Percentiles rank a stretch among this genome's conserved stretches.
These are phyloP conservation scores for Macrotrachela quadricornifera DNA, from an alignment of 1,140 invertebrate genomes.

Conservation along the genomic window DNA sequence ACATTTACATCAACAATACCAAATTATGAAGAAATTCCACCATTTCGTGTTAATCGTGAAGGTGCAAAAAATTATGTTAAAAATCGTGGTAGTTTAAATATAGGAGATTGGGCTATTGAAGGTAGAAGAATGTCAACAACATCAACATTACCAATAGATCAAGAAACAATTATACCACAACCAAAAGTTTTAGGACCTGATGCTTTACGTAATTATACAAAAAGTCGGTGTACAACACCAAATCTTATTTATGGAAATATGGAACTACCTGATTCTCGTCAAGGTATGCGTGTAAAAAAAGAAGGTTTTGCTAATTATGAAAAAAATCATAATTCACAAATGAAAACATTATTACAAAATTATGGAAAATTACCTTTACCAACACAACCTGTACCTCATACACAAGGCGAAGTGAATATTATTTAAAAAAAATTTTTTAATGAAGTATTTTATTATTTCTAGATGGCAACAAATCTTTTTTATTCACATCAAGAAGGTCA, in stretches of 20 bases:
- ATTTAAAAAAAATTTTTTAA: too few species aligned
- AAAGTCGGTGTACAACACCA: not conserved
- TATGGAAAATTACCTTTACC: too few species aligned
- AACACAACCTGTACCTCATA: too few species aligned
- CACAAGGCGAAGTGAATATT: too few species aligned
- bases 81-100: conserved; percentile 1
- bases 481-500: too few species aligned
- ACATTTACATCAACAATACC: too few species aligned
- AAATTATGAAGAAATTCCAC: too few species aligned
- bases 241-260: conserved; percentile 1
- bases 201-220: not conserved
- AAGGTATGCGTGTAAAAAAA: conserved; percentile 2
- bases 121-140: not conserved
- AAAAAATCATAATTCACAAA: not conserved
- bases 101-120: not conserved
- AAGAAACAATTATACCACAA: not conserved
- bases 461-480: too few species aligned
- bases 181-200: not conserved
- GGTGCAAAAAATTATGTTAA: conserved; percentile 1
- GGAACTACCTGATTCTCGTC: not conserved
- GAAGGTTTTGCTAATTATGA: conserved; percentile 3
- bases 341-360: too few species aligned
- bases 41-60: conserved; percentile 3
- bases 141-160: not conserved
- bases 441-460: too few species aligned